A percentile compares a stretch with the other conserved stretches of the same genome.
Evolutionary conservation across 2,797 vertebrate species (phyloP).

Genomic region (Melanitta fusca): DNA sequence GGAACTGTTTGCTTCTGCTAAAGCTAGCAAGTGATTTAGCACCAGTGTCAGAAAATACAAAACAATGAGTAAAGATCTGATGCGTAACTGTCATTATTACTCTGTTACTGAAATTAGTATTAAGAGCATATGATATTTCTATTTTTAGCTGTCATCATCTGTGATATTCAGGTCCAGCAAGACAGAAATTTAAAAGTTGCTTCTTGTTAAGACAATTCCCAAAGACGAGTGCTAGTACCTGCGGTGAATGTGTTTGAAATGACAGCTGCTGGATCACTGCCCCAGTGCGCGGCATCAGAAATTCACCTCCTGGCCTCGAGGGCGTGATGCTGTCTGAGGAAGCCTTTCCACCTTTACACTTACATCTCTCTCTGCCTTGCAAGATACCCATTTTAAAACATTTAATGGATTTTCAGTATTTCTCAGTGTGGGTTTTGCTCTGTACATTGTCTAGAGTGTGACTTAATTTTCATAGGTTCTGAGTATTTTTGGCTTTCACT

Average conservation of each 20-base stretch:
- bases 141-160: neutral
- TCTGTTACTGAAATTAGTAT: neutral
- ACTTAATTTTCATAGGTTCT: neutral
- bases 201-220: neutral
- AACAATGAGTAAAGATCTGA: neutral
- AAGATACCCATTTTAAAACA: neutral
- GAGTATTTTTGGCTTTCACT: neutral
- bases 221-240: neutral
- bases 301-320: neutral
- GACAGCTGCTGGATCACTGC: neutral
- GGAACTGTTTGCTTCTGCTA: neutral
- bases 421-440: neutral
- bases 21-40: neutral
- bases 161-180: neutral
- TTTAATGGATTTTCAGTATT: neutral
- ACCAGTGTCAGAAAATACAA: neutral
- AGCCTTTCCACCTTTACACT: neutral
- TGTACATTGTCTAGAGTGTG: neutral
- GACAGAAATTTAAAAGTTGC: neutral
- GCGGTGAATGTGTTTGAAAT: neutral
- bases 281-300: neutral
- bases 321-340: neutral
- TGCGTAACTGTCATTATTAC: neutral
- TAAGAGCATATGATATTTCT: accelerated
- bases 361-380: neutral